Percentiles rank a stretch among this genome's conserved stretches.
These are phyloP conservation scores for Furnarius figulus DNA, from an alignment of 2,113 vertebrate species.

Conservation along the genomic window DNA sequence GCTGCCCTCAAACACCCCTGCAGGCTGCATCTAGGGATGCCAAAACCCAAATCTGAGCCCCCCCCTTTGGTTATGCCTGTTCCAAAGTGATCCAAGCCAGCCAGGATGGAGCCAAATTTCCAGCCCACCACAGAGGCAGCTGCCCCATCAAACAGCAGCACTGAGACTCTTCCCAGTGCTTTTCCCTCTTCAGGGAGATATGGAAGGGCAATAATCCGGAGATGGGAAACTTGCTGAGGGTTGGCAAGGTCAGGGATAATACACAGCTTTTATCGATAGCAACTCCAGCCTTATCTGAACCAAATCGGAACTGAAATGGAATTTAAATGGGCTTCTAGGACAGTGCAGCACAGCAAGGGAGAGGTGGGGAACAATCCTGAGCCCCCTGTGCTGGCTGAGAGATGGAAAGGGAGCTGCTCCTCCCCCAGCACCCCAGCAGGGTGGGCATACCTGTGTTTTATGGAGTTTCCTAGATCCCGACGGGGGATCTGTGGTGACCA, in stretches of 20 bases:
- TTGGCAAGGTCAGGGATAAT: slow-evolving; percentile 17
- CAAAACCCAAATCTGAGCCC: background rate
- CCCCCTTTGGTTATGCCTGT: too few species aligned
- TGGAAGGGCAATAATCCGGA: background rate
- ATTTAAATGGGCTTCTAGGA: slow-evolving; percentile 37
- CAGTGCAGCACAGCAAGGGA: background rate
- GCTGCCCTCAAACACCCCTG: background rate
- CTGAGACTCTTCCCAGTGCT: background rate
- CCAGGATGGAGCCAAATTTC: background rate
- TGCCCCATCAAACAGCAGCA: background rate
- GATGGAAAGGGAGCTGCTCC: background rate
- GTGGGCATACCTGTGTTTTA: slow-evolving; percentile 92
- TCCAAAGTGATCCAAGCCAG: background rate
- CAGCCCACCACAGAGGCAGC: background rate
- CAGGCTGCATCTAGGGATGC: background rate
- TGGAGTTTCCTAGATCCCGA: slow-evolving; percentile 97
- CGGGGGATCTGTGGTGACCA: slow-evolving; percentile 99
- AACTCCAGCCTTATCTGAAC: slow-evolving; percentile 44
- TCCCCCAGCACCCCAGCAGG: fast-evolving
- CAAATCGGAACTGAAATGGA: slow-evolving; percentile 40
- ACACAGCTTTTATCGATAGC: slow-evolving; percentile 5
- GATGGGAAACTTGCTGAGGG: slow-evolving; percentile 15
- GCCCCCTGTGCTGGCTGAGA: background rate
- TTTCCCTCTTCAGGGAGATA: background rate
- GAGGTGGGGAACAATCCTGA: fast-evolving